Conservation (phyloP, 2,113 vertebrate species). For the Brienomyrus longianalis region DNA sequence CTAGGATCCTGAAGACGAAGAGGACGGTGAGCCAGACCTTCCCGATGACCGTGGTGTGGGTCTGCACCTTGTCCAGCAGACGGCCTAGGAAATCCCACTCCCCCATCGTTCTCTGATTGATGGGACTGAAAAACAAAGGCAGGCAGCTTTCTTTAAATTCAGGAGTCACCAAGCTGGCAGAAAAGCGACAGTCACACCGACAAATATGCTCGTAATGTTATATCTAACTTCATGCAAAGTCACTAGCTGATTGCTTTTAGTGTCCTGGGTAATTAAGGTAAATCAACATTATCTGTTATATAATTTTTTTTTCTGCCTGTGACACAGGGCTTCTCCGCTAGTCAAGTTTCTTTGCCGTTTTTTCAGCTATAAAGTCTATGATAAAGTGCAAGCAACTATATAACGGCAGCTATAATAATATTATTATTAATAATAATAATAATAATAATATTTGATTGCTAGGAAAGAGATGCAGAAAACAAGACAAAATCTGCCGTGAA, state of each 20-base stretch:
- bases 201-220: not conserved
- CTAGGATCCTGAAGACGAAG: slow-evolving; percentile 60
- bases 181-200: not conserved
- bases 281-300: not conserved
- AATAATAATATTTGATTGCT: not conserved
- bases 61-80: slow-evolving; percentile 57
- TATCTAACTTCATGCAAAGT: not conserved
- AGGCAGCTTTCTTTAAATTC: not conserved
- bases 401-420: not conserved
- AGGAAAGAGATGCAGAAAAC: not conserved
- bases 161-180: not conserved
- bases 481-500: not conserved
- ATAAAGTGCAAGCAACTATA: not conserved
- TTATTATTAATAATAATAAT: not conserved
- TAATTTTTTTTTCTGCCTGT: not conserved
- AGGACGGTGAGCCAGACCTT: slow-evolving; percentile 65
- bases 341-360: not conserved
- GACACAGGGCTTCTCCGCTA: not conserved
- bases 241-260: not conserved
- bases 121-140: not conserved
- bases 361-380: not conserved
- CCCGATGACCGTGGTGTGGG: slow-evolving; percentile 44
- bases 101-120: not conserved
- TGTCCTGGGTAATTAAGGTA: not conserved
- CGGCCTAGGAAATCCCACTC: slow-evolving; percentile 40